Conservation (phyloP, 1,140 invertebrate species). For the Lepidurus packardi region DNA sequence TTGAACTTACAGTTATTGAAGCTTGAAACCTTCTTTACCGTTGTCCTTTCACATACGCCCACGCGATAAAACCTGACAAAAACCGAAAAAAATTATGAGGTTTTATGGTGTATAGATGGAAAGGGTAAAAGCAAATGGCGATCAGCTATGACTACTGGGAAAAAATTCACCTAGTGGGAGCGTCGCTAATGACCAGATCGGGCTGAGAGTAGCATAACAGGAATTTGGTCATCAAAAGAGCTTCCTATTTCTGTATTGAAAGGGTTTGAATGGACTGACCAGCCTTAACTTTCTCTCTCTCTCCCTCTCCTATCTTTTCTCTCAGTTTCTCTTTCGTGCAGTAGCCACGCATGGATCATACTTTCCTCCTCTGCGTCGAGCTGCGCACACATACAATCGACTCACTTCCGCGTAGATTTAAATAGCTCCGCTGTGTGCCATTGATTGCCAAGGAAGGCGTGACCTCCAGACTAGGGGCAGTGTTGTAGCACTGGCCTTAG, state of each 20-base stretch:
- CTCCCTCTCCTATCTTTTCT: neutral
- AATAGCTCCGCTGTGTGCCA: neutral
- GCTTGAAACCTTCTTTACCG: neutral
- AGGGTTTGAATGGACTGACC: neutral
- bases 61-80: neutral
- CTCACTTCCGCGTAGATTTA: constrained; percentile 19
- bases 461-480: neutral
- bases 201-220: constrained; percentile 1
- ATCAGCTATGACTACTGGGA: neutral
- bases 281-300: neutral
- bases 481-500: neutral
- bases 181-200: neutral
- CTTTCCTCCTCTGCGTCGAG: constrained; percentile 17
- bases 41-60: neutral
- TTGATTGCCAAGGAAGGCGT: constrained; percentile 17
- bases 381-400: constrained; percentile 18
- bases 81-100: neutral
- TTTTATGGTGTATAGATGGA: neutral
- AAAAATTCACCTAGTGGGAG: neutral
- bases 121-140: neutral
- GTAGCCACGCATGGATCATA: constrained; percentile 9
- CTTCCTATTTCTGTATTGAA: constrained; percentile 15
- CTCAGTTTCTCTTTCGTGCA: neutral
- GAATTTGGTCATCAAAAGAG: constrained; percentile 19
- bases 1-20: neutral